Conservation (phyloP, 1,140 invertebrate genomes). For the Halictus rubicundus region DNA sequence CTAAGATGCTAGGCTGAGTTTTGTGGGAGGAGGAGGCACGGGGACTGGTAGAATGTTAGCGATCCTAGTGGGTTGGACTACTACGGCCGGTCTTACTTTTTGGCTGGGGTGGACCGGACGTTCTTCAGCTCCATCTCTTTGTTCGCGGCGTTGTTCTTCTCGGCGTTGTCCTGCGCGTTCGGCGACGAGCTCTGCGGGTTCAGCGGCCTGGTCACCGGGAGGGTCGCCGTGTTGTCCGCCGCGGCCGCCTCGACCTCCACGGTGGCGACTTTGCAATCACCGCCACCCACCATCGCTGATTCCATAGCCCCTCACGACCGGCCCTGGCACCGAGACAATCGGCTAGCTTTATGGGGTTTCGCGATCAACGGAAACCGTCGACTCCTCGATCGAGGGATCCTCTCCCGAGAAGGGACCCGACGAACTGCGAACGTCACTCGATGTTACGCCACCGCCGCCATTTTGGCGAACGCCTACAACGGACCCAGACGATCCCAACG, state of each 20-base stretch:
- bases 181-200: constrained; percentile 83
- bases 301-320: constrained; percentile 36
- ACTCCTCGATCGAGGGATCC: too few species aligned
- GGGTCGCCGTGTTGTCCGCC: constrained; percentile 90
- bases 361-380: neutral
- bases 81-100: constrained; percentile 83
- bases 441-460: constrained; percentile 65
- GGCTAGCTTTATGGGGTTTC: constrained; percentile 41
- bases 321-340: constrained; percentile 44
- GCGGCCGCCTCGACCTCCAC: constrained; percentile 87
- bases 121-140: constrained; percentile 93
- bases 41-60: too few species aligned
- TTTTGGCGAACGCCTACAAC: constrained; percentile 73
- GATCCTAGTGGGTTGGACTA: neutral
- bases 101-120: constrained; percentile 89
- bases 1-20: too few species aligned
- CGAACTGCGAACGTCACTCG: constrained; percentile 30
- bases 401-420: neutral
- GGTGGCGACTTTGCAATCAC: constrained; percentile 92
- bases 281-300: constrained; percentile 83
- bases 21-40: too few species aligned
- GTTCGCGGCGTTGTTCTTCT: constrained; percentile 90
- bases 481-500: neutral
- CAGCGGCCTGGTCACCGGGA: constrained; percentile 86
- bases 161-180: constrained; percentile 84